phyloP scores from a whole-genome alignment of 2,888 invertebrate species.

The Imbricaverruca yamaguchii region DNA sequence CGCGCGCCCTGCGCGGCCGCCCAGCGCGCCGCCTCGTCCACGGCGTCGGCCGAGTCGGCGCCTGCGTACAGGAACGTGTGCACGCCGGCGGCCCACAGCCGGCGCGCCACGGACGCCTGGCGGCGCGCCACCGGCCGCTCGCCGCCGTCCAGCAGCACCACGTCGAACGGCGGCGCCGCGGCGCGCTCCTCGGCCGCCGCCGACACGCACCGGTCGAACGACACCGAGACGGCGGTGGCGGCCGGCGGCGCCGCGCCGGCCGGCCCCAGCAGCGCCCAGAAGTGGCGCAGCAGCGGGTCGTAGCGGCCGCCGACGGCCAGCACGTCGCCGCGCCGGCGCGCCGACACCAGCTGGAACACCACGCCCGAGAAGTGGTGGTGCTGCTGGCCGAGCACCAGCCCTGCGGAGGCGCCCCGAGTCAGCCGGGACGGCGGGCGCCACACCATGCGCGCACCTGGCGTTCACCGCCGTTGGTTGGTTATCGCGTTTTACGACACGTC shows the following conservation, averaged over 20 bases:
- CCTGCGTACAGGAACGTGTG: background rate
- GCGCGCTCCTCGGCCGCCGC: background rate
- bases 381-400: conserved; percentile 54
- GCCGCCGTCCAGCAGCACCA: conserved; percentile 9
- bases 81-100: conserved; percentile 16
- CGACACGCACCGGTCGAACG: background rate
- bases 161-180: conserved; percentile 9
- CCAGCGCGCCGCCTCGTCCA: conserved; percentile 16
- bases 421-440: too few species aligned
- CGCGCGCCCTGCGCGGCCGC: conserved; percentile 4
- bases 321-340: conserved; percentile 51
- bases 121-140: conserved; percentile 4
- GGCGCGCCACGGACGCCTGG: background rate
- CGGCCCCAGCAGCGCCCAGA: conserved; percentile 3
- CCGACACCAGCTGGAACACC: conserved; percentile 57
- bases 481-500: too few species aligned
- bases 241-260: conserved; percentile 4
- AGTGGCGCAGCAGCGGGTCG: conserved; percentile 58
- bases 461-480: too few species aligned
- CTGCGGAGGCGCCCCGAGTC: conserved; percentile 30
- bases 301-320: conserved; percentile 86
- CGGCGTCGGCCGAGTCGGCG: background rate
- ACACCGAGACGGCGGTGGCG: conserved; percentile 3
- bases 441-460: too few species aligned
- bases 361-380: conserved; percentile 58